A percentile compares a stretch with the other conserved stretches of the same genome.
phyloP scores from a whole-genome alignment of 2,113 vertebrate species.

The Empidonax traillii region DNA sequence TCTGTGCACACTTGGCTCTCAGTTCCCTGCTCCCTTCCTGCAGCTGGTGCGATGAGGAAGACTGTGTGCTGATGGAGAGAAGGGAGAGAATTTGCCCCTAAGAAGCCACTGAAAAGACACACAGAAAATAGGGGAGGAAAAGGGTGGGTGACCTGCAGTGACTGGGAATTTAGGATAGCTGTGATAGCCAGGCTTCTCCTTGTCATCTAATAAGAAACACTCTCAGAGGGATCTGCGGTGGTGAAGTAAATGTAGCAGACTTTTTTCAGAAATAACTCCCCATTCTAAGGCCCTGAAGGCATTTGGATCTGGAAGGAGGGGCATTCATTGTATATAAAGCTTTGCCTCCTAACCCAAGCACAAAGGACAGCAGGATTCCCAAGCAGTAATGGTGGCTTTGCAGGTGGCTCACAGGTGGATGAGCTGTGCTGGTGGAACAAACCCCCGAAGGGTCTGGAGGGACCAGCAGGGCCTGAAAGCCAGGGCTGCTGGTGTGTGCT shows the following conservation, averaged over 20 bases:
- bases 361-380: background rate
- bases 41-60: background rate
- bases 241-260: background rate
- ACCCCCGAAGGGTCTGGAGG: background rate
- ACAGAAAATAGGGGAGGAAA: background rate
- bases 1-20: background rate
- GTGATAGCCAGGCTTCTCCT: background rate
- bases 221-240: background rate
- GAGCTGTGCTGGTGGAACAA: background rate
- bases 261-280: background rate
- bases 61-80: rapidly evolving
- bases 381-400: background rate
- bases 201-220: background rate
- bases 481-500: no score
- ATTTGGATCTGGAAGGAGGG: background rate
- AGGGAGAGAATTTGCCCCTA: background rate
- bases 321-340: background rate
- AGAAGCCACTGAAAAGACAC: background rate
- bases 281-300: background rate
- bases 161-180: background rate
- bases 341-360: background rate
- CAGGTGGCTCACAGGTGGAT: background rate
- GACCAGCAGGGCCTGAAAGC: background rate
- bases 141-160: background rate
- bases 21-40: background rate